Evolutionary conservation across 2,113 vertebrate genomes (phyloP), one percentile per base, ranked within the genome.

Genomic region (Tenrec ecaudatus): DNA sequence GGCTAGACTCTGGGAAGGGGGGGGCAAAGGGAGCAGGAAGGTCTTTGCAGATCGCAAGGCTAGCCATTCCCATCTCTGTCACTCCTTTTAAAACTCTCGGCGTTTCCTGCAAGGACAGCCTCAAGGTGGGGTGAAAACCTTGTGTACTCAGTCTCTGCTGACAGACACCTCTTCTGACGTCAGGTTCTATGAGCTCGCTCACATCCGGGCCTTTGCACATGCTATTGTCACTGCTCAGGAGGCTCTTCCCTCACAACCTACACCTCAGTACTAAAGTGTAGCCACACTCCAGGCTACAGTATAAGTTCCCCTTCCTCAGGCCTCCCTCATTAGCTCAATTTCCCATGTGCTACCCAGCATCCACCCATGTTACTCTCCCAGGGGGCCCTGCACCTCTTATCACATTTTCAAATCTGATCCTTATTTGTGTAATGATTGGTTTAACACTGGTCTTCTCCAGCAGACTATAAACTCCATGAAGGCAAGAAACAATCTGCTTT

Each of bases 211-310:
- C 76, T 92, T 87, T 17, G 20, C 31, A 64, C n/a, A 12, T 29
- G 14, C 82, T 82, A 19, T 82, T 95, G 84, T 73, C 40, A 16
- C 27, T 92, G 17, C 36, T 75, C 60, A n/a, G 36, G 73, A 84
- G 77, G n/a, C 19, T 80, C 20, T 62, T 91, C n/a, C 57, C 19
- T 89, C 29, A 75, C 14, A 2, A 15, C 19, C 6, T 38, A 6
- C 9, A 38, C 27, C 25, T 60, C 33, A 16, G 77, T 68, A 82
- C 33, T 58, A 47, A 47, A 47, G 43, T 57, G 16, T 38, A 89
- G 82, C 3, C 36, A 75, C 58, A 57, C 22, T 69, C 82, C 53
- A 93, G 20, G 86, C 76, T 92, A 88, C n/a, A 80, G 68, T 8
- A 64, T 2, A 27, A 58, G 9, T 57, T 31, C 80, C 19, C 33